These are phyloP conservation scores for Nebria salina DNA, from an alignment of 2,888 invertebrate genomes.

Conservation along the genomic window DNA sequence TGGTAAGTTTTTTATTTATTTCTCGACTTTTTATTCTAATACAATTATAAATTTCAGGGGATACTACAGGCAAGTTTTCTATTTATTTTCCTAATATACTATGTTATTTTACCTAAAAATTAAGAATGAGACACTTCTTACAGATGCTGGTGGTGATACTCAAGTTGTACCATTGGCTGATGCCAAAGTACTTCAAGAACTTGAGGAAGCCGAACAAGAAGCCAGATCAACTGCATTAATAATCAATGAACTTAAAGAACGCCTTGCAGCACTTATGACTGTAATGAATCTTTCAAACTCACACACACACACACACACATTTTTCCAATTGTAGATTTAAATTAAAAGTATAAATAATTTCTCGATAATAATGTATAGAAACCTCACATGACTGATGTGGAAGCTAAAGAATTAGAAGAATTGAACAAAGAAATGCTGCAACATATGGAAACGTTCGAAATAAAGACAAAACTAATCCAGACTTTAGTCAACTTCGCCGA, in stretches of 20 bases:
- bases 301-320: too few species aligned
- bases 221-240: slow-evolving; percentile 63
- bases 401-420: slow-evolving; percentile 67
- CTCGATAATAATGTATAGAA: slow-evolving; percentile 61
- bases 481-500: slow-evolving; percentile 64
- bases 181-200: slow-evolving; percentile 58
- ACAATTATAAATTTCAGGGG: slow-evolving; percentile 55
- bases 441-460: slow-evolving; percentile 71
- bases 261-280: slow-evolving; percentile 59
- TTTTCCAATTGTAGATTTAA: too few species aligned
- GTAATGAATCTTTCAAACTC: slow-evolving; percentile 52
- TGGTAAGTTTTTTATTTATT: slow-evolving; percentile 54
- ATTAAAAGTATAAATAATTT: slow-evolving; percentile 11
- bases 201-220: slow-evolving; percentile 64
- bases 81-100: too few species aligned
- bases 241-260: slow-evolving; percentile 60
- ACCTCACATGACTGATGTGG: slow-evolving; percentile 67
- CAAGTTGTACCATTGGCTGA: slow-evolving; percentile 54
- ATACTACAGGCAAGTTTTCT: slow-evolving; percentile 14
- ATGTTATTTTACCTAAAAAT: background rate
- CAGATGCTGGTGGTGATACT: slow-evolving; percentile 27
- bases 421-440: slow-evolving; percentile 68
- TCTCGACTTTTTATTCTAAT: too few species aligned
- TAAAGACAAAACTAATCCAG: slow-evolving; percentile 69
- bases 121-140: background rate